Base-by-base conservation (phyloP, 2,888 invertebrate genomes). In the Tenthredo scrophulariae region DNA sequence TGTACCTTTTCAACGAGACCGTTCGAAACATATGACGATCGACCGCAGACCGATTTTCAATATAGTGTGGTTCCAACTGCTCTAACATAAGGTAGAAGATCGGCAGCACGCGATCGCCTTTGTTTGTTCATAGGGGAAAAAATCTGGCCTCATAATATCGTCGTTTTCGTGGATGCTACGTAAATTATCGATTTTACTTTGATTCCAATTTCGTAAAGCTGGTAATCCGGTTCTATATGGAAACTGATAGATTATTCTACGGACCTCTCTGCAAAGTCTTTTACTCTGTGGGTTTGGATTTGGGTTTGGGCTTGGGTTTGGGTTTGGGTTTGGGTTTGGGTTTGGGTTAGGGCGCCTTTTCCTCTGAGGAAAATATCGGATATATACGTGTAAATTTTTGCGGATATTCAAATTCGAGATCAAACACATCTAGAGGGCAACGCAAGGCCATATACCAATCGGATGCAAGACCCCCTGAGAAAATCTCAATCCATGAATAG, bases 401-500 rank as follows among this genome's bases (percentile, higher is more conserved):
- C 87, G 89, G 89, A 89, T 92, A 93, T 93, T 93, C 93, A 93
- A 93, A 93, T 92, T 90, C 90, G 89, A 89, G 92, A 92, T 93
- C 92, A 90, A 92, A 92, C 91, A 91, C 91, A 91, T 88, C 90
- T 85, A 86, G 84, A 88, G 89, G 89, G 80, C 58, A 62, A 62
- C 9, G 62, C 62, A 15, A 80, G 33, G 62, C 80, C 40, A 50
- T 40, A 62, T 80, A 77, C 50, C 80, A 80, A 80, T 80, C 62
- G 62, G 26, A 80, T 40, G 90, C 89, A 89, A 86, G 86, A 90
- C 88, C 89, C 90, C 62, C 89, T 89, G 87, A 89, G 90, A 89
- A 90, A 91, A 92, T 93, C 92, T 92, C 93, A 91, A 89, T 90
- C 92, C 92, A 93, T 93, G 93, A 93, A 93, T 93, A 93, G 92